Base-by-base conservation (phyloP, 2,888 invertebrate genomes). In the Plebejus anna region DNA sequence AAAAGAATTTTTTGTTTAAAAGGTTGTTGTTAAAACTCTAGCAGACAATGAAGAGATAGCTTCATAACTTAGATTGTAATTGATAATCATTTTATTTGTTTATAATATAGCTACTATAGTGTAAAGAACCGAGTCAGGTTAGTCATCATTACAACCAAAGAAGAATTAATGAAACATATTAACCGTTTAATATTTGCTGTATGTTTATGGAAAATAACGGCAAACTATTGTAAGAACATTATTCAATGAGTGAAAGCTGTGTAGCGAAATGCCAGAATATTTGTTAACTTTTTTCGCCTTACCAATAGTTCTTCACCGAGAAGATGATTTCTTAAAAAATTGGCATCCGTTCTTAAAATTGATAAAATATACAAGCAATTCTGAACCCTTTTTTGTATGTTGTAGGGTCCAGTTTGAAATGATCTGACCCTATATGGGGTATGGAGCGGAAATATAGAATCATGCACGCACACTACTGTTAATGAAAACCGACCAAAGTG, bases 401-500 rank as follows among this genome's bases (percentile, higher is more conserved):
- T 0, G 79, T 86, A 90, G 79, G 82, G 87, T 83, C 81, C 78
- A 86, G 83, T 83, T 83, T 88, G 61, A 80, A 82, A 81, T 79
- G 77, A 77, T 78, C 79, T 38, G 78, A 79, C 80, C 81, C 85
- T 80, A 82, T 85, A 82, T 87, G 89, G 90, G 90, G 90, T 87
- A 90, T 87, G 84, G 83, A 88, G 86, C 92, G 93, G 93, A 94
- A 92, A 89, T 87, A 84, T 85, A 87, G 89, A 89, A 92, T 92
- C 91, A 91, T 88, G 86, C 84, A 87, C 83, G 81, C 83, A 83
- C 82, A 83, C 81, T 82, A 81, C 87, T 86, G 89, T 90, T 86
- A 87, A 84, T 83, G 85, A 85, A 86, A 84, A 84, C 75, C 79
- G 80, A 78, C 92, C 89, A 89, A 79, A 79, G 76, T 88, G 86